Base-by-base conservation (phyloP, 2,888 invertebrate genomes). In the Campoplex nolae region DNA sequence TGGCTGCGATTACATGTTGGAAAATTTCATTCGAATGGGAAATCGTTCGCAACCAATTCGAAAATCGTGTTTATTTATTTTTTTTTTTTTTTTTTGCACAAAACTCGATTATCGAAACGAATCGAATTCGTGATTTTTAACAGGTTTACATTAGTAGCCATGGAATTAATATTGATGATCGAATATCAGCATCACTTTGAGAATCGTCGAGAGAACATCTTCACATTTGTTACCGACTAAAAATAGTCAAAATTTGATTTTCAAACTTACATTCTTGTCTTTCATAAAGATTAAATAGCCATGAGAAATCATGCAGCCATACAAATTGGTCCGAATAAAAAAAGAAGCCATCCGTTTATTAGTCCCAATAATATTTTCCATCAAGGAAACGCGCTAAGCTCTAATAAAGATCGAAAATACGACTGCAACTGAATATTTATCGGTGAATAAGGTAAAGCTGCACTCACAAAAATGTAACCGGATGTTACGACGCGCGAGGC, bases 391-490 rank as follows among this genome's bases (percentile, higher is more conserved):
- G 11, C 42, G 42, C 6, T 13, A 23, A 42, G n/a, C 9, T 9
- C 8, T 18, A 67, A 11, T 11, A 45, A 45, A 13, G 13, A 9
- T 45, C 2, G 45, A 45, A 45, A 45, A 45, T 67, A 18, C 35
- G 13, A 67, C 8, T 35, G 1, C 28, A 8, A 18, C 8, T 73
- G 23, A n/a, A 56, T 23, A 35, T 58, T 62, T 42, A 75, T 48
- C 23, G 8, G 48, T 23, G 28, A 78, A 68, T 8, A 18, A 23
- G 16, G 4, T 54, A 18, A 18, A 35, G 23, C 38, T 35, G 32
- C 54, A 38, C 48, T n/a, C 45, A 32, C 18, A 71, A 65, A 56
- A 77, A 77, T 71, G 54, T 71, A 11, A 32, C 23, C 48, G 48
- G 18, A 35, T 77, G 42, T 32, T 42, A 54, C 18, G 62, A 62